Evolutionary conservation across 2,797 vertebrate species (phyloP).

Genomic region (Oryzias sinensis): DNA sequence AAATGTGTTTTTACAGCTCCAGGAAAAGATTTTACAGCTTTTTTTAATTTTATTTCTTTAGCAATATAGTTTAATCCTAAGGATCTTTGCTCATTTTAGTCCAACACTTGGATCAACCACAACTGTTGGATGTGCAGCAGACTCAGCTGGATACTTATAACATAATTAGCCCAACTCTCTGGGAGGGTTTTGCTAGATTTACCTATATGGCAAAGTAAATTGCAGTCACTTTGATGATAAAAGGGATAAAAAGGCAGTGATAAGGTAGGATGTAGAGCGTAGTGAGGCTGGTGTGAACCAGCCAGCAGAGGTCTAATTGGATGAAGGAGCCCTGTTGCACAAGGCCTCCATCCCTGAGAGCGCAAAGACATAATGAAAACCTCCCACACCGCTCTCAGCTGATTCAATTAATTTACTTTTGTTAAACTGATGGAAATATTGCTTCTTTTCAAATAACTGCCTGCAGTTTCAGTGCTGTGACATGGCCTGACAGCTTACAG

Average conservation of each 20-base stretch:
- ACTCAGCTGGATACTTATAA: slow-evolving; percentile 72
- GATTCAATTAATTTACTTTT: slow-evolving; percentile 79
- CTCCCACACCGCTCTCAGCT: slow-evolving; percentile 74
- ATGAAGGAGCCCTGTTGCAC: slow-evolving; percentile 79
- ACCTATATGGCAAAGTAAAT: slow-evolving; percentile 76
- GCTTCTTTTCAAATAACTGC: slow-evolving; percentile 73
- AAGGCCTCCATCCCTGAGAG: slow-evolving; percentile 66
- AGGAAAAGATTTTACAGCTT: slow-evolving; percentile 32
- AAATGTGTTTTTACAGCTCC: slow-evolving; percentile 26
- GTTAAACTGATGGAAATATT: slow-evolving; percentile 77
- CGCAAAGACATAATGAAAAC: slow-evolving; percentile 73
- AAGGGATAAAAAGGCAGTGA: slow-evolving; percentile 71
- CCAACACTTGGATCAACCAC: slow-evolving; percentile 47
- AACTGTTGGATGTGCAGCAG: slow-evolving; percentile 40
- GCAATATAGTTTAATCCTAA: slow-evolving; percentile 32
- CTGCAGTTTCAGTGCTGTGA: slow-evolving; percentile 66
- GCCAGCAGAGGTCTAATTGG: slow-evolving; percentile 79
- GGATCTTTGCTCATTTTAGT: slow-evolving; percentile 35
- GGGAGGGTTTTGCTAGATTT: slow-evolving; percentile 71
- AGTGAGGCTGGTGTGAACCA: slow-evolving; percentile 61
- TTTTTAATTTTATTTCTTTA: slow-evolving; percentile 29
- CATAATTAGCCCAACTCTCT: slow-evolving; percentile 76
- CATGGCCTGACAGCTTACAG: slow-evolving; percentile 46
- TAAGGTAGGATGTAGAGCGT: slow-evolving; percentile 71
- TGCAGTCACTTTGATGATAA: slow-evolving; percentile 79